phyloP scores from a whole-genome alignment of 2,797 vertebrate genomes.

The Pelochelys cantorii region DNA sequence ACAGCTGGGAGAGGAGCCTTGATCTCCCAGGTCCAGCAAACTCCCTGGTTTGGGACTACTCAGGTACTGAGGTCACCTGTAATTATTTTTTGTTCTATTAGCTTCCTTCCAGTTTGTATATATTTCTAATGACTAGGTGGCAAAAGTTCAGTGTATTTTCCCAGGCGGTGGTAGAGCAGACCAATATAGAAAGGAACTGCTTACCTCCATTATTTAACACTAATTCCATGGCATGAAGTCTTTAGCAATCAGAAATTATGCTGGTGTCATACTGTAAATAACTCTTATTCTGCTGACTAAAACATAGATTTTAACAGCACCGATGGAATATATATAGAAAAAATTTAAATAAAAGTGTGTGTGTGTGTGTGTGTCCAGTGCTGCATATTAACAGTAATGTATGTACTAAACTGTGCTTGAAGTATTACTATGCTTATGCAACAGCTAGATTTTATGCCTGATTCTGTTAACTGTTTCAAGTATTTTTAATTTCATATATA shows the following conservation, averaged over 20 bases:
- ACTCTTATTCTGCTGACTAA: background rate
- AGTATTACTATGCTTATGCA: fast-evolving
- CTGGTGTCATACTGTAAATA: slow-evolving; percentile 37
- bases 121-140: background rate
- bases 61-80: no score
- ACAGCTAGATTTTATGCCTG: background rate
- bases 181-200: background rate
- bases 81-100: background rate
- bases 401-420: background rate
- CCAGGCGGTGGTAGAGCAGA: background rate
- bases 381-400: background rate
- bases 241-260: slow-evolving; percentile 9
- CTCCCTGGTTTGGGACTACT: no score
- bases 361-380: background rate
- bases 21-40: no score
- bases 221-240: fast-evolving
- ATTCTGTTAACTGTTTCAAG: background rate
- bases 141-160: background rate
- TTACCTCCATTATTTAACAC: background rate
- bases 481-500: fast-evolving
- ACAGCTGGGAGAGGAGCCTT: no score
- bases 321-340: background rate
- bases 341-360: background rate
- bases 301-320: background rate
- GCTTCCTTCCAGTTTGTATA: background rate